These are phyloP conservation scores for Conopomorpha cramerella DNA, from an alignment of 1,140 invertebrate species.

Conservation along the genomic window DNA sequence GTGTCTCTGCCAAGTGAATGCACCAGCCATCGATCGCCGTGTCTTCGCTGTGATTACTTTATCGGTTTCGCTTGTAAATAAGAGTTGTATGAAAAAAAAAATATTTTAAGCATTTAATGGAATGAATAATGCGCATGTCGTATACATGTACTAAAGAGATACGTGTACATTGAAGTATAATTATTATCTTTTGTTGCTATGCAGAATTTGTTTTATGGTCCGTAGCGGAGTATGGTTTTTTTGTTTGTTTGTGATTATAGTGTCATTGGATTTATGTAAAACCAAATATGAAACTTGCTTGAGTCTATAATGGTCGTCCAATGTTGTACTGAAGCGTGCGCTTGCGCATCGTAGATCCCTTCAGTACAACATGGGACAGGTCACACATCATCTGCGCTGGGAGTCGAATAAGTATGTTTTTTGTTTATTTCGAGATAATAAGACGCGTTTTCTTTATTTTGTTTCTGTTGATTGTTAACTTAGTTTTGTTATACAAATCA, in stretches of 20 bases:
- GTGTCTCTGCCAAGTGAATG: too few relatives aligned
- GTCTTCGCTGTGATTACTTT: slow-evolving; percentile 18
- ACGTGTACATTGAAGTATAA: neutral
- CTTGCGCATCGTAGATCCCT: neutral
- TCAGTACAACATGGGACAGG: neutral
- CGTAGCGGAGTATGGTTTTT: too few relatives aligned
- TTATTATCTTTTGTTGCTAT: too few relatives aligned
- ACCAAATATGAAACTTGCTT: neutral
- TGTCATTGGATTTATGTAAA: neutral
- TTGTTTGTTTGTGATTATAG: neutral
- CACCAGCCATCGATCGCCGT: too few relatives aligned
- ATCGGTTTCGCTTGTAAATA: slow-evolving; percentile 12
- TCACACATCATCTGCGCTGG: too few relatives aligned
- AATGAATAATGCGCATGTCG: slow-evolving; percentile 12
- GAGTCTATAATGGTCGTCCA: neutral
- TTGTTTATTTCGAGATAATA: slow-evolving; percentile 11
- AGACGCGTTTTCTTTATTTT: slow-evolving; percentile 20
- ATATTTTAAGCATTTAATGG: slow-evolving; percentile 20
- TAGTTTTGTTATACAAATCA: slow-evolving; percentile 46
- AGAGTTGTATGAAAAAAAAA: slow-evolving; percentile 9
- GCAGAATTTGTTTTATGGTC: too few relatives aligned
- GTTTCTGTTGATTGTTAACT: slow-evolving; percentile 43
- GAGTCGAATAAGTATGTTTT: neutral
- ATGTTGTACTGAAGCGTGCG: neutral
- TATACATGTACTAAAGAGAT: neutral